Evolutionary conservation across 2,888 invertebrate genomes (phyloP).

Genomic region (Pammene aurita): DNA sequence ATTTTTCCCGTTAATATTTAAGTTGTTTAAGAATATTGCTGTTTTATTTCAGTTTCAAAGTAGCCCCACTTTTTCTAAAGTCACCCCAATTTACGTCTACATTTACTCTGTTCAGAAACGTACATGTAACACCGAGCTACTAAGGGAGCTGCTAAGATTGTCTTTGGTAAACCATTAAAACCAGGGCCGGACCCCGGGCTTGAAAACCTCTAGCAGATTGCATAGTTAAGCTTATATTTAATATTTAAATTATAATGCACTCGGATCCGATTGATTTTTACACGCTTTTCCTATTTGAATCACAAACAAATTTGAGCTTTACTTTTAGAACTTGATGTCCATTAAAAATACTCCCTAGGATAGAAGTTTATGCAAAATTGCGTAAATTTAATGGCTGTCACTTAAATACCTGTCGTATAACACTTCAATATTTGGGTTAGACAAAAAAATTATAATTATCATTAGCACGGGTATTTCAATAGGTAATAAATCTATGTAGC

Average conservation of each 20-base stretch:
- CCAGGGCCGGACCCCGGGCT: slow-evolving; percentile 17
- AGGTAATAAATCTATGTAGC: too few relatives aligned
- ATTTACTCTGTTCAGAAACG: neutral
- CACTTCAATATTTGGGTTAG: too few relatives aligned
- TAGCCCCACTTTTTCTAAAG: neutral
- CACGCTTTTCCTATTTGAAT: neutral
- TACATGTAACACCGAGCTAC: slow-evolving; percentile 9
- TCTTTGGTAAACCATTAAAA: slow-evolving; percentile 36
- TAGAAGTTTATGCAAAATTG: too few relatives aligned
- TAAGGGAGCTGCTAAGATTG: slow-evolving; percentile 4
- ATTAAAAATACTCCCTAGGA: too few relatives aligned
- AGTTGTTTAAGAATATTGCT: too few relatives aligned
- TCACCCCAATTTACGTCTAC: neutral
- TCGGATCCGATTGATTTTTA: slow-evolving; percentile 1
- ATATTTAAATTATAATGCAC: slow-evolving; percentile 28
- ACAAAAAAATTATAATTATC: too few relatives aligned
- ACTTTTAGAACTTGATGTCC: too few relatives aligned
- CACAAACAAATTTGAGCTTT: neutral
- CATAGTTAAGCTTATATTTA: slow-evolving; percentile 25
- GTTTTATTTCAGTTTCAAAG: neutral
- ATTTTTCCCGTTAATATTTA: too few relatives aligned
- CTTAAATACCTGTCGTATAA: too few relatives aligned
- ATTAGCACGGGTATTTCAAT: too few relatives aligned
- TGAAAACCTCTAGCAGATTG: slow-evolving; percentile 56
- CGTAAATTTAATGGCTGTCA: too few relatives aligned